phyloP scores from a whole-genome alignment of 2,113 vertebrate species.

The Aramus guarauna region DNA sequence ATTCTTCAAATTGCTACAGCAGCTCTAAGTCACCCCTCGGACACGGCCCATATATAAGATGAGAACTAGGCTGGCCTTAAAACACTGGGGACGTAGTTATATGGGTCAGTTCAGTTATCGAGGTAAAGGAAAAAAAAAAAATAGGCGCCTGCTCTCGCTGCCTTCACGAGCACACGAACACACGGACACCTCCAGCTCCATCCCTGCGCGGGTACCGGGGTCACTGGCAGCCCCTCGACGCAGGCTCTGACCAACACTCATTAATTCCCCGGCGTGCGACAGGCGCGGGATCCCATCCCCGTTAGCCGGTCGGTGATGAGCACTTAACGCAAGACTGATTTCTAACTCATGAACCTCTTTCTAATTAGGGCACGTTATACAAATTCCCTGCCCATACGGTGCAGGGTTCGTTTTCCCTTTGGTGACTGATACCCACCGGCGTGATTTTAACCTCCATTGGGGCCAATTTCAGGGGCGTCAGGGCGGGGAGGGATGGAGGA shows the following conservation, averaged over 20 bases:
- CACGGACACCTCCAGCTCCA: background rate
- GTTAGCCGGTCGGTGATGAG: background rate
- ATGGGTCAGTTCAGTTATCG: background rate
- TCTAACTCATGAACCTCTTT: background rate
- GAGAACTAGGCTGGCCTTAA: background rate
- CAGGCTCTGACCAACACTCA: background rate
- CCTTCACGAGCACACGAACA: background rate
- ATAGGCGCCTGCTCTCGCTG: background rate
- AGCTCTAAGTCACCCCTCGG: background rate
- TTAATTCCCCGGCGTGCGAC: background rate
- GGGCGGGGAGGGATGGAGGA: background rate
- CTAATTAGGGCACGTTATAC: background rate
- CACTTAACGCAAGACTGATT: background rate
- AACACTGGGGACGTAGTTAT: rapidly evolving
- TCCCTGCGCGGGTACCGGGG: background rate
- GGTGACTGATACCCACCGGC: background rate
- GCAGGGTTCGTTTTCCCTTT: background rate
- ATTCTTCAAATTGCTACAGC: background rate
- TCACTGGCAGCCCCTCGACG: background rate
- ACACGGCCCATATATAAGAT: background rate
- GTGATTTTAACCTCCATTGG: background rate
- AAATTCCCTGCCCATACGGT: background rate
- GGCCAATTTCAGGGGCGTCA: background rate
- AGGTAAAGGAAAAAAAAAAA: background rate
- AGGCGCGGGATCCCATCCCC: background rate